Percentiles rank a stretch among this genome's conserved stretches.
phyloP scores from a whole-genome alignment of 2,888 invertebrate genomes.

The Ophioninae sp. region DNA sequence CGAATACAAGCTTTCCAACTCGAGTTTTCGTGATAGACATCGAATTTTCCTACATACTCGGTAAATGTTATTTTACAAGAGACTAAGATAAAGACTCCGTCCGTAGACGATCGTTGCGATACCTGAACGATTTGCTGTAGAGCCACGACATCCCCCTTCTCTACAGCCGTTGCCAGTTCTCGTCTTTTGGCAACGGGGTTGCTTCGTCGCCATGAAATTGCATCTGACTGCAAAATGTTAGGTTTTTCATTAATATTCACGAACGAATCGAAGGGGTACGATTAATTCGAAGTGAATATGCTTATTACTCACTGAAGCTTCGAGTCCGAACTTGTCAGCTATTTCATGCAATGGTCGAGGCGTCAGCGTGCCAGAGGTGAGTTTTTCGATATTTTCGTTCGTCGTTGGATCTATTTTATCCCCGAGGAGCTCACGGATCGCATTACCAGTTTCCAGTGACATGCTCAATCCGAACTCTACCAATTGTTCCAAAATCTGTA shows the following conservation, averaged over 20 bases:
- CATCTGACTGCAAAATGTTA: neutral
- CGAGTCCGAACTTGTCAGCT: neutral
- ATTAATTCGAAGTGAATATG: neutral
- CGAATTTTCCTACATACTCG: neutral
- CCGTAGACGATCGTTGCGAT: conserved; percentile 6
- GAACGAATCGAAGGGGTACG: neutral
- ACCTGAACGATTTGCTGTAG: conserved; percentile 25
- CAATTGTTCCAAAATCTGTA: conserved; percentile 83
- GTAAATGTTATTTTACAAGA: neutral
- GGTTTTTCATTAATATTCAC: neutral
- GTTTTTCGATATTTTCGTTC: conserved; percentile 84
- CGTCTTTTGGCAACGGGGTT: conserved; percentile 4
- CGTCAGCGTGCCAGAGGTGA: conserved; percentile 85
- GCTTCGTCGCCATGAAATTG: too few species aligned
- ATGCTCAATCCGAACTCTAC: conserved; percentile 87
- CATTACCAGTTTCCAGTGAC: conserved; percentile 84
- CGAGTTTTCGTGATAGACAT: neutral
- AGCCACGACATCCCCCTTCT: neutral
- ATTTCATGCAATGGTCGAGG: conserved; percentile 38
- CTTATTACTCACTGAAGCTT: conserved; percentile 1
- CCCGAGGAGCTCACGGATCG: conserved; percentile 85
- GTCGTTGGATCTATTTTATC: conserved; percentile 85
- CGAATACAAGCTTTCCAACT: neutral
- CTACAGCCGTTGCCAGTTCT: conserved; percentile 12
- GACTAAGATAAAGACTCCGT: neutral